phyloP scores from a whole-genome alignment of 2,797 vertebrate species.

The Echiichthys vipera region DNA sequence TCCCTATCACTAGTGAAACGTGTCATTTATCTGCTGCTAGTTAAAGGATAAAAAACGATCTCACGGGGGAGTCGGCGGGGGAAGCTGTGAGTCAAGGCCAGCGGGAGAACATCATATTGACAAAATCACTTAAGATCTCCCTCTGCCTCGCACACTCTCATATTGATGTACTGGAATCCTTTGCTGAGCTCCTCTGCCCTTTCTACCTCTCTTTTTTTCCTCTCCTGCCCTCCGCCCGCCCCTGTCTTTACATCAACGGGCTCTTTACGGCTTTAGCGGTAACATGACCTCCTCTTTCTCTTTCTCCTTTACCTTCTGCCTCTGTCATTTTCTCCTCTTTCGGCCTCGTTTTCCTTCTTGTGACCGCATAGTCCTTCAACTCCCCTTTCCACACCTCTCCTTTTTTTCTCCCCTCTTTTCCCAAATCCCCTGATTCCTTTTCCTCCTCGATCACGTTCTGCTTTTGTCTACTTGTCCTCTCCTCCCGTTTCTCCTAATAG shows the following conservation, averaged over 20 bases:
- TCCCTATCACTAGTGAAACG: neutral
- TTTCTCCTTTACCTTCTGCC: slow-evolving; percentile 9
- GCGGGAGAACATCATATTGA: slow-evolving; percentile 49
- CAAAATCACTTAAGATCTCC: slow-evolving; percentile 29
- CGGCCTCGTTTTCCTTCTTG: neutral
- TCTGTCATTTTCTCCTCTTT: neutral
- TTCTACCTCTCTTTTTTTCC: slow-evolving; percentile 10
- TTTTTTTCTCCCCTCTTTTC: neutral
- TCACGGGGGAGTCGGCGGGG: neutral
- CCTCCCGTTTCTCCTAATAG: no score
- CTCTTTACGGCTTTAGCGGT: slow-evolving; percentile 45
- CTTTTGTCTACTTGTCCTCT: neutral
- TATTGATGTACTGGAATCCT: slow-evolving; percentile 54
- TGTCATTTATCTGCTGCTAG: slow-evolving; percentile 30
- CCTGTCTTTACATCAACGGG: slow-evolving; percentile 23
- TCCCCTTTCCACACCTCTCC: no score
- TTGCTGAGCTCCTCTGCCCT: slow-evolving; percentile 21
- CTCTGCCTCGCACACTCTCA: slow-evolving; percentile 1
- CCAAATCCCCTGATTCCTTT: no score
- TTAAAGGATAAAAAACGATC: slow-evolving; percentile 25
- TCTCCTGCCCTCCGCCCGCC: neutral
- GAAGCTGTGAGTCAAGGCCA: slow-evolving; percentile 48
- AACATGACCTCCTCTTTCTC: slow-evolving; percentile 21
- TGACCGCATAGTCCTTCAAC: slow-evolving; percentile 10
- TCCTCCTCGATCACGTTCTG: neutral